These are phyloP conservation scores for Achlya flavicornis DNA, from an alignment of 2,888 invertebrate species.

Conservation along the genomic window DNA sequence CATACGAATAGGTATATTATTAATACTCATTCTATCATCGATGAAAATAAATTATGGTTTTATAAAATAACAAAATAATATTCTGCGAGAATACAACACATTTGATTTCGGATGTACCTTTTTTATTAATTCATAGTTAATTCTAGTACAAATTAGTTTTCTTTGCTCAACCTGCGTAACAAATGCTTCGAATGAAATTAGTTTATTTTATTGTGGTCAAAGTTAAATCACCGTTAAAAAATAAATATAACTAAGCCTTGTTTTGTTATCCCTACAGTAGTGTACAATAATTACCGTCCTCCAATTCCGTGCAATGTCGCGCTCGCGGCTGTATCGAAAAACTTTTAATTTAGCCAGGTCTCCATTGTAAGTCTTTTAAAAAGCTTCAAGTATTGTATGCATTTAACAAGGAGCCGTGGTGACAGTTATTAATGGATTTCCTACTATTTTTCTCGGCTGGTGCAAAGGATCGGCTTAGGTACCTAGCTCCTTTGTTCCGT, in stretches of 20 bases:
- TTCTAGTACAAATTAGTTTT: too few relatives aligned
- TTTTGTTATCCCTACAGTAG: constrained; percentile 50
- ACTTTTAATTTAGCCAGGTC: constrained; percentile 84
- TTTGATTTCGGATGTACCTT: neutral
- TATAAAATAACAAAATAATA: neutral
- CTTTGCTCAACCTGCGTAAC: too few relatives aligned
- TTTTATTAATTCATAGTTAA: neutral
- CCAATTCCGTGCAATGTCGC: constrained; percentile 80
- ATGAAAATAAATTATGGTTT: neutral
- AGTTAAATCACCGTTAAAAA: too few relatives aligned
- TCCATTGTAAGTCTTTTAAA: constrained; percentile 82
- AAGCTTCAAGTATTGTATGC: constrained; percentile 83
- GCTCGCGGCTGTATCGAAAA: constrained; percentile 78
- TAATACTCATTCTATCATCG: neutral
- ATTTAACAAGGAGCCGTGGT: constrained; percentile 80
- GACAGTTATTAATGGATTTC: constrained; percentile 82
- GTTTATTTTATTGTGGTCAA: neutral
- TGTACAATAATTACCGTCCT: constrained; percentile 78
- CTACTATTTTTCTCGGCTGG: constrained; percentile 80
- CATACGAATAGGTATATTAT: neutral
- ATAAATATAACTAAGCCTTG: constrained; percentile 1
- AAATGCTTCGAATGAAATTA: too few relatives aligned
- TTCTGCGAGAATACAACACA: too few relatives aligned
- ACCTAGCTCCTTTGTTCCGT: constrained; percentile 70
- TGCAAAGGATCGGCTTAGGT: constrained; percentile 77